Evolutionary conservation across 2,797 vertebrate species (phyloP), one percentile per base, ranked within the genome.

Genomic region (Squalus acanthias): DNA sequence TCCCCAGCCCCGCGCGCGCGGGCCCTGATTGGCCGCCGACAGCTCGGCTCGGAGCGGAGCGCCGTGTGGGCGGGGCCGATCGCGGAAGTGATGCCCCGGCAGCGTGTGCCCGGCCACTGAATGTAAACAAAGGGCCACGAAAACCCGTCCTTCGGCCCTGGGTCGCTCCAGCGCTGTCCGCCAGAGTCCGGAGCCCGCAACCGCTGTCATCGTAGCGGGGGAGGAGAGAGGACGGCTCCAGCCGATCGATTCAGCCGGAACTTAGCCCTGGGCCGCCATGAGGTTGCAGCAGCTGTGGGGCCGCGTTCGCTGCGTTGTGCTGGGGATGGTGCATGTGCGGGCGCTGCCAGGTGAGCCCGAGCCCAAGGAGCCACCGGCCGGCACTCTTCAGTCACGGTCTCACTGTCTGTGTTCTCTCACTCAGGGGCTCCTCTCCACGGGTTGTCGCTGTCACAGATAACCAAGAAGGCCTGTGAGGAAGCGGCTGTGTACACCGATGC

Each of bases 311-410:
- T 97, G 98, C 0, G 98, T 98, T 4, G 97, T 98, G 1, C 97
- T 99, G 85, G 99, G 98, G 17, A 98, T 99, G 98, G 97, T 99
- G 96, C 98, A 99, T 70, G 98, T 99, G 2, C 97, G 97, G 97
- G 98, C 99, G 0, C 97, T 99, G 96, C 98, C 99, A 98, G 99
- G 99, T 99, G 98, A 97, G 96, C 5, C 29, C 57, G 13, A 10
- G 12, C 29, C 72, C 26, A 53, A 0, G 46, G 8, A 0, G 39
- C 39, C 29, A 46, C 57, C 10, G 57, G 67, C 53, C 69, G 26
- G n/a, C 39, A 82, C 65, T n/a, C n/a, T 7, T 63, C 69, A 57
- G 70, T 67, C 60, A 9, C 8, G 3, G 10, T 74, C 12, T 57
- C 92, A 12, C 92, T 82, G 1, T 92, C 87, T 93, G 57, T 24